Base-by-base conservation (phyloP, 1,140 invertebrate species). In the Eubasilissa regina region DNA sequence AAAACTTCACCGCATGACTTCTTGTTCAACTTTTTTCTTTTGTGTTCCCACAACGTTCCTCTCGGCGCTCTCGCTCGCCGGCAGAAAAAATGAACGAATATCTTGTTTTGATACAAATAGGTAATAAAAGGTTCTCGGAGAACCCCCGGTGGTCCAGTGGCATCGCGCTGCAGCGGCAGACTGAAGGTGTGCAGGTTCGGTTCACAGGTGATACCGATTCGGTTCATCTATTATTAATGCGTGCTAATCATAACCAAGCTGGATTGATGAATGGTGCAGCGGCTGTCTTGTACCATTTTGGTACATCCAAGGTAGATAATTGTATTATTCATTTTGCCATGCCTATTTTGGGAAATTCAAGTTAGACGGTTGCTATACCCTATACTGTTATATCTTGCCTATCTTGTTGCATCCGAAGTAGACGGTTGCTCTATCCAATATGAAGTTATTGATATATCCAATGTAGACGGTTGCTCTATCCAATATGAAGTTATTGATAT, bases 1-100 rank as follows among this genome's bases (percentile, higher is more conserved):
- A 70, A 70, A 70, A 70, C 66, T 70, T 47, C 66, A n/a, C 66
- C 66, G 13, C 66, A 70, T 70, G 66, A 70, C 47, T 70, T 25
- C 66, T 70, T 51, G 66, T 51, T 13, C 44, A 70, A 51, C 17
- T 51, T 70, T 70, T 70, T 70, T 17, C 10, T 70, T n/a, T 21
- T 70, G 17, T 17, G 58, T 70, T 70, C 66, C 66, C 66, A 70
- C 45, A 47, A 45, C 13, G 15, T 45, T 13, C 19, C 35, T 64
- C 60, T 64, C 60, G 25, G 25, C 25, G 25, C 25, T 35, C 25
- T 35, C 25, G 25, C 25, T 35, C 25, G 25, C 17, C 55, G 21
- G 17, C 17, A 15, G 55, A 58, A 11, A 58, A 15, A 21, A 58
- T 8, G 17, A 58, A 4, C 17, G 21, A 35, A 15, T 44, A 15